Conservation (phyloP, 2,113 vertebrate species). For the Nematolebias whitei region DNA sequence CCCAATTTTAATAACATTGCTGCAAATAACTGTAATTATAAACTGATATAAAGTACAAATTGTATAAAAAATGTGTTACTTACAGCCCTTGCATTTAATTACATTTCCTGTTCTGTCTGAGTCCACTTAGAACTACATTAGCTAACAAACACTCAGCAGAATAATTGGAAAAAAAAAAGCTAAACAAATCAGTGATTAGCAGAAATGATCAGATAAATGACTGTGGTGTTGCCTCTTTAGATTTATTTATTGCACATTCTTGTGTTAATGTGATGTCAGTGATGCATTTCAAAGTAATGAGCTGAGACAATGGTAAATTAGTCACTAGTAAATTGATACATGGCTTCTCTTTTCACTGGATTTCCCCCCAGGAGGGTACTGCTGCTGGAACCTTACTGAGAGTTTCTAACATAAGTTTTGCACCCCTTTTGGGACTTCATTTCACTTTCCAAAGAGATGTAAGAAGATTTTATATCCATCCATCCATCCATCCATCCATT, state of each 20-base stretch:
- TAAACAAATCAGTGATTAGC: conserved; percentile 49
- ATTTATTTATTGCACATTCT: conserved; percentile 59
- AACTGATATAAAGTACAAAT: not conserved
- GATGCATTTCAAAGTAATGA: conserved; percentile 60
- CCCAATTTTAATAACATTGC: not conserved
- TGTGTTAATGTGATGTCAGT: conserved; percentile 60
- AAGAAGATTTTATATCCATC: no score
- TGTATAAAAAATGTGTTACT: not conserved
- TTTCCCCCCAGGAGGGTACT: conserved; percentile 42
- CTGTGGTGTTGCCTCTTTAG: conserved; percentile 40
- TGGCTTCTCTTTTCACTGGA: conserved; percentile 49
- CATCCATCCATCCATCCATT: no score
- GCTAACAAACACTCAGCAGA: conserved; percentile 24
- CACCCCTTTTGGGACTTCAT: conserved; percentile 4
- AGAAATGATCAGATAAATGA: conserved; percentile 53
- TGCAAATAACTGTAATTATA: not conserved
- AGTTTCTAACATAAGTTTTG: conserved; percentile 1
- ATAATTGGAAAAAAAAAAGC: conserved; percentile 25
- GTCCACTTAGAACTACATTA: conserved; percentile 28
- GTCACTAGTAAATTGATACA: conserved; percentile 61
- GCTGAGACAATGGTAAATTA: conserved; percentile 63
- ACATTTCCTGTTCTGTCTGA: conserved; percentile 2
- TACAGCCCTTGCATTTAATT: not conserved
- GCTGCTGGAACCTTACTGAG: conserved; percentile 10
- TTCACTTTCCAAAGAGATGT: conserved; percentile 14